Evolutionary conservation across 2,113 vertebrate genomes (phyloP), one percentile per base, ranked within the genome.

Genomic region (Phoenicopterus ruber): DNA sequence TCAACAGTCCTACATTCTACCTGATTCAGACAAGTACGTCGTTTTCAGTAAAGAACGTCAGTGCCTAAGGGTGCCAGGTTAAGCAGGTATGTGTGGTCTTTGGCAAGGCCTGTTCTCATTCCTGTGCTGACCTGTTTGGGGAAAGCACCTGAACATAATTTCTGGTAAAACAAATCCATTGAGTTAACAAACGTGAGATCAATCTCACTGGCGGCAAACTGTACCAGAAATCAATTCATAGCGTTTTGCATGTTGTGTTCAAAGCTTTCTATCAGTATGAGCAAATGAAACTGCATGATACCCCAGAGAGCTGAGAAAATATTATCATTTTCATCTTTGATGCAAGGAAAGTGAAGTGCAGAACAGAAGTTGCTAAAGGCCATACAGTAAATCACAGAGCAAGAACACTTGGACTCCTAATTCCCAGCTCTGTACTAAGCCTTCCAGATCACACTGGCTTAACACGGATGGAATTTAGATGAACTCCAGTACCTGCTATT

Each of bases 371-470:
- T 72, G 24, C 59, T 61, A 44, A 95, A 94, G 50, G 42, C 63
- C 9, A 2, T 26, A 34, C 14, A 58, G 63, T 81, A 93, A 94
- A 94, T 83, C 62, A 61, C 24, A 62, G 67, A 72, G 49, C n/a
- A 87, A 90, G 93, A 78, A 83, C 42, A 83, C 36, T 8, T 81
- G 59, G 76, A 62, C 36, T 86, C 31, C 63, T 86, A 81, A 94
- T 90, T 93, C 71, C 42, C 82, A 90, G 31, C 10, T 7, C 11
- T 36, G 14, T 34, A 50, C 40, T 80, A 81, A 93, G 62, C 49
- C 34, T 80, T 82, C 54, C 66, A 83, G 61, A 66, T 76, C 79
- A 88, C 20, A 49, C 18, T 57, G 62, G 34, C 70, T 88, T 82
- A 69, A 77, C 28, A 49, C 0, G 4, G 67, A 40, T 22, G 66